Percentiles rank a stretch among this genome's conserved stretches.
phyloP scores from a whole-genome alignment of 1,140 invertebrate species.

The Diabrotica undecimpunctata region DNA sequence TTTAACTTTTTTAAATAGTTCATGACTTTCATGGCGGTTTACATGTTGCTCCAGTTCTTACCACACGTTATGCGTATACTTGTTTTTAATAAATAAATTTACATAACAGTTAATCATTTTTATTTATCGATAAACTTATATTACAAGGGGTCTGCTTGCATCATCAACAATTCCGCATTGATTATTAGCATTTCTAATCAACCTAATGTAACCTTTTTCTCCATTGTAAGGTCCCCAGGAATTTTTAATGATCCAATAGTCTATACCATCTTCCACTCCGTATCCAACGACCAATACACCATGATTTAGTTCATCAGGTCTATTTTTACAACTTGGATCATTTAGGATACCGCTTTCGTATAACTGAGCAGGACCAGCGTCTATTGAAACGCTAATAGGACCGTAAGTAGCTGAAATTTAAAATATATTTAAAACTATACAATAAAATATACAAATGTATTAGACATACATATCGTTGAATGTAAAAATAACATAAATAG shows the following conservation, averaged over 20 bases:
- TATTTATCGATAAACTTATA: background rate
- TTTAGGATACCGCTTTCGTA: background rate
- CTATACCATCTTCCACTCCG: slow-evolving; percentile 45
- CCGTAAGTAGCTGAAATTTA: background rate
- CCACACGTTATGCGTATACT: too few relatives aligned
- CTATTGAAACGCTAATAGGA: background rate
- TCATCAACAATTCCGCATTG: slow-evolving; percentile 60
- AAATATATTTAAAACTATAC: background rate
- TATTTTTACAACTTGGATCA: background rate
- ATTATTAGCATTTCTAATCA: slow-evolving; percentile 60
- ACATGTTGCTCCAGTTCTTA: too few relatives aligned
- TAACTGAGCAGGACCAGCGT: background rate
- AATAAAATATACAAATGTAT: background rate
- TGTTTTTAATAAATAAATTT: too few relatives aligned
- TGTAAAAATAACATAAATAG: too few relatives aligned
- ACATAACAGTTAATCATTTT: background rate
- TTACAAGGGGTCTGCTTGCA: slow-evolving; percentile 49
- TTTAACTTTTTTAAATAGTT: too few relatives aligned
- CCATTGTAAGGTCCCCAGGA: slow-evolving; percentile 65
- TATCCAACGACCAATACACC: slow-evolving; percentile 1
- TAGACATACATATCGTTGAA: too few relatives aligned
- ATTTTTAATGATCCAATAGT: slow-evolving; percentile 79
- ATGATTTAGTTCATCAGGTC: background rate
- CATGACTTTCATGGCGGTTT: too few relatives aligned
- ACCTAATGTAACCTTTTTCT: slow-evolving; percentile 62